Evolutionary conservation across 2,797 vertebrate genomes (phyloP).

Genomic region (Pipistrellus pipistrellus): DNA sequence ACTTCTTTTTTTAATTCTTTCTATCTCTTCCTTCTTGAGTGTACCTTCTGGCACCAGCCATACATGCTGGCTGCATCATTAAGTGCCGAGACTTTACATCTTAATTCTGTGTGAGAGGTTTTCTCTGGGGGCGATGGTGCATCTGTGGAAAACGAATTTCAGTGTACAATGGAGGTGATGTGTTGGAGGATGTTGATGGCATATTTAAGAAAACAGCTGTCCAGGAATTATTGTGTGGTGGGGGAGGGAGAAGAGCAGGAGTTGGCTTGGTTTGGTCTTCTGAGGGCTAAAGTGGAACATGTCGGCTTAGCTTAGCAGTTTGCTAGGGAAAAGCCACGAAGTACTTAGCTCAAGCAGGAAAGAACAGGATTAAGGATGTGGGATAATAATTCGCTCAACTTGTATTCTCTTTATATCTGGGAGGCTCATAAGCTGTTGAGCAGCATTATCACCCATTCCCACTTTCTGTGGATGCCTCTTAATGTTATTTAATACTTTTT

Average conservation of each 20-base stretch:
- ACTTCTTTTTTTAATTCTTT: background rate
- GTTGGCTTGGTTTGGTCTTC: constrained; percentile 9
- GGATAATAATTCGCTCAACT: constrained; percentile 85
- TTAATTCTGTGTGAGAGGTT: constrained; percentile 87
- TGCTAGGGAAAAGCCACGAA: constrained; percentile 72
- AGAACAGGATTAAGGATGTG: constrained; percentile 78
- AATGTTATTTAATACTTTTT: constrained; percentile 88
- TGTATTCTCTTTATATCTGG: constrained; percentile 81
- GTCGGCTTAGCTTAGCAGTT: constrained; percentile 69
- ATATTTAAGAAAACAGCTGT: constrained; percentile 81
- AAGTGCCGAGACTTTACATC: constrained; percentile 85
- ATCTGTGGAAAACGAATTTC: constrained; percentile 78
- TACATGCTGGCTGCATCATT: constrained; percentile 77
- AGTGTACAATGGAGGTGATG: constrained; percentile 79
- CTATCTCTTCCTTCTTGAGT: constrained; percentile 74
- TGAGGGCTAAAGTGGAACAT: constrained; percentile 58
- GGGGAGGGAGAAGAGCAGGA: background rate
- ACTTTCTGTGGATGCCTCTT: constrained; percentile 85
- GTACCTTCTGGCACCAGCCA: constrained; percentile 83
- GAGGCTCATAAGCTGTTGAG: constrained; percentile 76
- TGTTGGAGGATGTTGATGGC: constrained; percentile 75
- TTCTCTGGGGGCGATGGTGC: constrained; percentile 84
- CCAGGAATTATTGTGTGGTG: constrained; percentile 48
- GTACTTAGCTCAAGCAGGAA: constrained; percentile 75
- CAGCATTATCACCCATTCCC: constrained; percentile 84